Conservation (phyloP, 2,797 vertebrate species). For the Epinephelus malabaricus region DNA sequence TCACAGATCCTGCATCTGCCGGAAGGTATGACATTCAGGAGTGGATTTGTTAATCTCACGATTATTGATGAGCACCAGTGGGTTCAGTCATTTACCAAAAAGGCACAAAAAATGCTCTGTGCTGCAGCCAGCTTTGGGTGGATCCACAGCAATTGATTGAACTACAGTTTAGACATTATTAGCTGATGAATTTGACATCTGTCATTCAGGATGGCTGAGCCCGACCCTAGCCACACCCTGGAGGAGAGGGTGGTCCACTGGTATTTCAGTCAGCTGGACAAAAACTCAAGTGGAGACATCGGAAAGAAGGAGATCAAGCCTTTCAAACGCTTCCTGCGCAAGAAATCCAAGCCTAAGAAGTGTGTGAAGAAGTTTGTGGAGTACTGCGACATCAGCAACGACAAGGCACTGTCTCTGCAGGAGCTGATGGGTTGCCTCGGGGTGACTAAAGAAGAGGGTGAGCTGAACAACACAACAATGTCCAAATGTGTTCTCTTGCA, state of each 20-base stretch:
- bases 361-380: constrained; percentile 98
- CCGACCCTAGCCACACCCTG: constrained; percentile 95
- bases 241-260: constrained; percentile 97
- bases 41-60: constrained; percentile 31
- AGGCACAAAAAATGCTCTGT: constrained; percentile 9
- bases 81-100: constrained; percentile 23
- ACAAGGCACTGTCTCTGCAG: constrained; percentile 93
- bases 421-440: constrained; percentile 97
- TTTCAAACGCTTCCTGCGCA: constrained; percentile 95
- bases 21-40: constrained; percentile 86
- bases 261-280: constrained; percentile 97
- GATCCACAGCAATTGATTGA: neutral
- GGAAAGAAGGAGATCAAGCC: constrained; percentile 98
- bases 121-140: neutral
- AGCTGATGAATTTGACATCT: constrained; percentile 20
- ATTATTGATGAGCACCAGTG: constrained; percentile 28
- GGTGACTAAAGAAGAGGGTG: constrained; percentile 93
- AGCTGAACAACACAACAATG: constrained; percentile 26
- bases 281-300: constrained; percentile 94
- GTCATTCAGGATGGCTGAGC: constrained; percentile 90
- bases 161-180: neutral
- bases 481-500: constrained; percentile 6
- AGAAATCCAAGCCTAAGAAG: constrained; percentile 98
- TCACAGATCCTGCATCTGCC: constrained; percentile 92
- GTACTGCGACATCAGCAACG: constrained; percentile 94